These are phyloP conservation scores for Drosophila triauraria DNA, from an alignment of 1,140 invertebrate genomes.

Conservation along the genomic window DNA sequence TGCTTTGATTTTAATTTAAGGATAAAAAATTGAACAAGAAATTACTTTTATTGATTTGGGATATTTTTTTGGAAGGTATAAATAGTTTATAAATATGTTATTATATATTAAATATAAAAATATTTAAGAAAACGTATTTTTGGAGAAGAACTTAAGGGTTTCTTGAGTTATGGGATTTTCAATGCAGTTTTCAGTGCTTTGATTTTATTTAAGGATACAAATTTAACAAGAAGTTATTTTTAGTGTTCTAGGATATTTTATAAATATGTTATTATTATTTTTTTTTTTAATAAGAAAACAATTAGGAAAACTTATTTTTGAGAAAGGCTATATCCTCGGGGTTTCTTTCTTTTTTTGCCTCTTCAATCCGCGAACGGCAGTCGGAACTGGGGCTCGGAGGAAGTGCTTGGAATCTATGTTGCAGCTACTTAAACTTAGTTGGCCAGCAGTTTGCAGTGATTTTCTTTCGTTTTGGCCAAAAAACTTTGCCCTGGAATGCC, in stretches of 20 bases:
- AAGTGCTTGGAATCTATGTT: constrained; percentile 52
- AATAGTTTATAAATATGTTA: too few species aligned
- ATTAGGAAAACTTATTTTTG: neutral
- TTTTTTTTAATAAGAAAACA: too few species aligned
- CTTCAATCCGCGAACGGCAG: neutral
- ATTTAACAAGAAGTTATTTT: too few species aligned
- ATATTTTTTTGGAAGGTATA: too few species aligned
- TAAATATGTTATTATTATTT: neutral
- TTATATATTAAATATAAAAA: neutral
- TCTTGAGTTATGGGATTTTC: neutral
- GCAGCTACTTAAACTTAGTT: constrained; percentile 62
- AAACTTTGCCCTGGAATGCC: constrained; percentile 30
- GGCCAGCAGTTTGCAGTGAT: constrained; percentile 40
- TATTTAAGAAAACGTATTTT: neutral
- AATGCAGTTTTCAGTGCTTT: too few species aligned
- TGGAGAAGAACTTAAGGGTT: too few species aligned
- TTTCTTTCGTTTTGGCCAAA: constrained; percentile 11
- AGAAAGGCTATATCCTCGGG: neutral
- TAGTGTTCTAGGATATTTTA: too few species aligned
- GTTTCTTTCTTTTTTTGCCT: neutral
- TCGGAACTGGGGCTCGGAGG: constrained; percentile 16
- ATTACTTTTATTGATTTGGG: too few species aligned
- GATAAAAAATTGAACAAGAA: too few species aligned
- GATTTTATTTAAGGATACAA: too few species aligned
- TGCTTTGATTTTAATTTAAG: too few species aligned